phyloP scores from a whole-genome alignment of 1,140 invertebrate species.

The Marisa cornuarietis region DNA sequence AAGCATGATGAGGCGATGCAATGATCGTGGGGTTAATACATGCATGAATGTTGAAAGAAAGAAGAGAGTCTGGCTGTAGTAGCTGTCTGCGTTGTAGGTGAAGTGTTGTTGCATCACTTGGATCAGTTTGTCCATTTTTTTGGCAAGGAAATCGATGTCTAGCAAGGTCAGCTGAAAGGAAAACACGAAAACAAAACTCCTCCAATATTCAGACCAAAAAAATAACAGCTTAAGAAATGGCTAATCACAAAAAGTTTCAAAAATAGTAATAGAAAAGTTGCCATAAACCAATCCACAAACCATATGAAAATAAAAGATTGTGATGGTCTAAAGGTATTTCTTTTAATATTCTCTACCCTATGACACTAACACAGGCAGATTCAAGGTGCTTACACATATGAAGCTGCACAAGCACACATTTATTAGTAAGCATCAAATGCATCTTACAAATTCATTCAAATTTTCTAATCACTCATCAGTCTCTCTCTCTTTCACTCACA shows the following conservation, averaged over 20 bases:
- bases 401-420: no score
- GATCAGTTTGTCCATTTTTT: not conserved
- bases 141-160: not conserved
- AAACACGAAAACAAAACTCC: not conserved
- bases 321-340: not conserved
- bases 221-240: not conserved
- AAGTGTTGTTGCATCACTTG: not conserved
- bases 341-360: not conserved
- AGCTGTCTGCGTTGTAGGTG: not conserved
- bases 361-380: not conserved
- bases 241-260: not conserved
- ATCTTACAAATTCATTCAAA: no score
- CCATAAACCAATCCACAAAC: not conserved
- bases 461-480: no score
- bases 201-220: no score
- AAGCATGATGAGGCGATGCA: slow-evolving; percentile 76
- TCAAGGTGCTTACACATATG: no score
- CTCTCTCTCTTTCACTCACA: no score
- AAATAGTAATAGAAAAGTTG: no score
- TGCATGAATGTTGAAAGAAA: slow-evolving; percentile 83
- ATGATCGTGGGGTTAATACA: slow-evolving; percentile 72
- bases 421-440: no score
- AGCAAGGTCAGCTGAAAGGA: not conserved
- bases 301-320: not conserved
- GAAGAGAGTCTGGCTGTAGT: slow-evolving; percentile 78